Conservation (phyloP, 2,888 invertebrate species). For the Cantharis lateralis region DNA sequence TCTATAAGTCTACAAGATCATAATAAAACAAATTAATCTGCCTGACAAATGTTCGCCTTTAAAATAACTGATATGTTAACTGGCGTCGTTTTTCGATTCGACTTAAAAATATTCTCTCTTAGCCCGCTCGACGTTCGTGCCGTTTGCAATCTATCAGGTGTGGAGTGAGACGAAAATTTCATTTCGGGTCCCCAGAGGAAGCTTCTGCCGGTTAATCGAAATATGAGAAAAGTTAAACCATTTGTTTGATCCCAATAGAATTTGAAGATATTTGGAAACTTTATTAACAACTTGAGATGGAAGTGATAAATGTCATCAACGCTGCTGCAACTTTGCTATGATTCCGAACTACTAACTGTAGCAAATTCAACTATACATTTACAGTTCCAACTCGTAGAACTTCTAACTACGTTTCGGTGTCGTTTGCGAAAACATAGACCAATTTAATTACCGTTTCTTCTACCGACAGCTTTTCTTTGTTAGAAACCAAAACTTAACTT, state of each 20-base stretch:
- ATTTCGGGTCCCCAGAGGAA: background rate
- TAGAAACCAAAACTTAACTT: conserved; percentile 5
- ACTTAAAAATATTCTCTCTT: background rate
- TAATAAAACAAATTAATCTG: conserved; percentile 36
- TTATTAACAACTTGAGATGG: conserved; percentile 16
- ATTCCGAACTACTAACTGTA: conserved; percentile 25
- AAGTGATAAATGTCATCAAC: conserved; percentile 30
- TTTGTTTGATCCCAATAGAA: conserved; percentile 1
- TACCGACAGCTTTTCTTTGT: conserved; percentile 29
- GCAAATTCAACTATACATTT: conserved; percentile 26
- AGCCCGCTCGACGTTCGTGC: background rate
- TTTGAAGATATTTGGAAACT: conserved; percentile 23
- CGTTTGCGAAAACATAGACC: conserved; percentile 35
- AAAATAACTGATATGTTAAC: conserved; percentile 16
- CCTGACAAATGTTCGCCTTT: conserved; percentile 18
- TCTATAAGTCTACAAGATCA: conserved; percentile 19
- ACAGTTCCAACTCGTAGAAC: conserved; percentile 19
- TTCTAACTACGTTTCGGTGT: conserved; percentile 32
- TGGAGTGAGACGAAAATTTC: background rate
- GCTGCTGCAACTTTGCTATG: conserved; percentile 26
- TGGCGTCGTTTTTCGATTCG: conserved; percentile 5
- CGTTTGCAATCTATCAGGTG: background rate
- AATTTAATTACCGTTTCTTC: conserved; percentile 39
- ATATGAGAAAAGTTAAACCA: background rate
- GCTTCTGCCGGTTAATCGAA: background rate